Conservation (phyloP, 2,888 invertebrate genomes). For the Amphimallon solstitiale region DNA sequence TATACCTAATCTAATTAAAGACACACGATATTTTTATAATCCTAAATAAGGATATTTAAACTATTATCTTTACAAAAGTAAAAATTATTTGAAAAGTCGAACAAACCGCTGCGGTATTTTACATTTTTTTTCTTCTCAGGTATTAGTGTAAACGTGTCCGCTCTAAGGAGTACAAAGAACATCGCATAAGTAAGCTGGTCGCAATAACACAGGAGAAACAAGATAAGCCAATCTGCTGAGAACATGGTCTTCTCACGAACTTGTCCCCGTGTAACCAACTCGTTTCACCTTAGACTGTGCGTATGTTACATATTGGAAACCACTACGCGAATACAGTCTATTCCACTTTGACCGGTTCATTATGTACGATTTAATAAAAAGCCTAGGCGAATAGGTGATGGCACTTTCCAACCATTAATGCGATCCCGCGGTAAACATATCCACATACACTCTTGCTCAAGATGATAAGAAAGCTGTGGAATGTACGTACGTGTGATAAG, state of each 20-base stretch:
- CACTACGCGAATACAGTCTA: slow-evolving; percentile 42
- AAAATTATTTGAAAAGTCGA: slow-evolving; percentile 42
- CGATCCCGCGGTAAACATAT: slow-evolving; percentile 45
- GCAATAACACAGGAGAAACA: slow-evolving; percentile 56
- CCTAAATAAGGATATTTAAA: too few species aligned
- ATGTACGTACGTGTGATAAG: too few species aligned
- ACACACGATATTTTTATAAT: too few species aligned
- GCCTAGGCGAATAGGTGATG: slow-evolving; percentile 45
- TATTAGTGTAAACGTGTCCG: slow-evolving; percentile 55
- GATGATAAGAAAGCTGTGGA: not conserved
- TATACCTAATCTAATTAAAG: too few species aligned
- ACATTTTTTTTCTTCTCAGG: slow-evolving; percentile 44
- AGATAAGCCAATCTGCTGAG: slow-evolving; percentile 57
- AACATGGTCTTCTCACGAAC: slow-evolving; percentile 56
- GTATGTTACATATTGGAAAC: slow-evolving; percentile 1
- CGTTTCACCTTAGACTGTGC: slow-evolving; percentile 34
- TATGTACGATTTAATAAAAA: slow-evolving; percentile 49
- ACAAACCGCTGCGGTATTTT: slow-evolving; percentile 41
- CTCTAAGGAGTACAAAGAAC: slow-evolving; percentile 55
- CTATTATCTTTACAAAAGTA: slow-evolving; percentile 27
- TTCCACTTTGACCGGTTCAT: slow-evolving; percentile 51
- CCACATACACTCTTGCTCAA: not conserved
- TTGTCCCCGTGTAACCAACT: slow-evolving; percentile 46
- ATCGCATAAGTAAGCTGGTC: slow-evolving; percentile 54
- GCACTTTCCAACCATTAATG: slow-evolving; percentile 39